These are phyloP conservation scores for Lordiphosa stackelbergi DNA, from an alignment of 1,140 invertebrate genomes.

Conservation along the genomic window DNA sequence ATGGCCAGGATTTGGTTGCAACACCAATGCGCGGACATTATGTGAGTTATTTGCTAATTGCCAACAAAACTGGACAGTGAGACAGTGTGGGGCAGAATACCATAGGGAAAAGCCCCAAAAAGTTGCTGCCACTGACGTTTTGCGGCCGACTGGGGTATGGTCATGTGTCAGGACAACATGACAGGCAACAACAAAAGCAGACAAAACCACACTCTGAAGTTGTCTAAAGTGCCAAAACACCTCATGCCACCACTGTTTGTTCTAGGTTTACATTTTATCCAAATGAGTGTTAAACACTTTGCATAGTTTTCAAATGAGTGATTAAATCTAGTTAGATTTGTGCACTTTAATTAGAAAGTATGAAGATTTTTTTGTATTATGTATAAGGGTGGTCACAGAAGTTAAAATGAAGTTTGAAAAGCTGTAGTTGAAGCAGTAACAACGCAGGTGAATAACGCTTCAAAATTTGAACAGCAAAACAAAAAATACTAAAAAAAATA, in stretches of 20 bases:
- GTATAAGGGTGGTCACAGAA: too few relatives aligned
- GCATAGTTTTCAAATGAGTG: conserved; percentile 18
- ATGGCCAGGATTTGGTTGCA: conserved; percentile 34
- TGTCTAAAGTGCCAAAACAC: too few relatives aligned
- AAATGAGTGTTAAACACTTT: conserved; percentile 47
- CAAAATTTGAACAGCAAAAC: too few relatives aligned
- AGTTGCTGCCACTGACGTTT: conserved; percentile 18
- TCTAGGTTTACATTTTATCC: conserved; percentile 39
- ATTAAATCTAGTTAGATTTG: conserved; percentile 5
- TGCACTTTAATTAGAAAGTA: too few relatives aligned
- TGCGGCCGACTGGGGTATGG: conserved; percentile 6
- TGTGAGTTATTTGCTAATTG: conserved; percentile 63
- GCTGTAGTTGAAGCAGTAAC: too few relatives aligned
- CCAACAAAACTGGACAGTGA: conserved; percentile 29
- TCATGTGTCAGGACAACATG: conserved; percentile 27
- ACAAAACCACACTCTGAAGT: conserved; percentile 23
- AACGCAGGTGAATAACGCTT: too few relatives aligned
- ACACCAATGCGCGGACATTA: conserved; percentile 40
- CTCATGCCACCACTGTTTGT: not conserved
- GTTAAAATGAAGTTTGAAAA: too few relatives aligned
- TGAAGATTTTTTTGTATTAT: too few relatives aligned
- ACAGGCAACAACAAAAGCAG: conserved; percentile 28
- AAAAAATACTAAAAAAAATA: too few relatives aligned
- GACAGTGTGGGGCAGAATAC: conserved; percentile 4
- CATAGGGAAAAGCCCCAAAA: conserved; percentile 25